phyloP scores from a whole-genome alignment of 92 coral and sea anemone species.

The Metridium senile region DNA sequence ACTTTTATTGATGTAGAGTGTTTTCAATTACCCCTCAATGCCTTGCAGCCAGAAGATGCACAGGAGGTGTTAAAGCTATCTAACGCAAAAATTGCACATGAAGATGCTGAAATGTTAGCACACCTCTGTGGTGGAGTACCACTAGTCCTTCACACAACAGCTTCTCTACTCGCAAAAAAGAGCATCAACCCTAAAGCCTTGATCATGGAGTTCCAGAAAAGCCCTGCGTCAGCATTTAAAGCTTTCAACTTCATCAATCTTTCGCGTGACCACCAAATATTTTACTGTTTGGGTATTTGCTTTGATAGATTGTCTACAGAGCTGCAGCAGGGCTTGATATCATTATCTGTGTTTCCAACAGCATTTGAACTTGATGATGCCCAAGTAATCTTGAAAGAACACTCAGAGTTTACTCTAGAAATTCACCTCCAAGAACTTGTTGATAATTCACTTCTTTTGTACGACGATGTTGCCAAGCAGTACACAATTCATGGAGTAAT shows the following conservation, averaged over 20 bases:
- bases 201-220: conserved; percentile 78
- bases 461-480: conserved; percentile 64
- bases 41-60: conserved; percentile 68
- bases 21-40: conserved; percentile 54
- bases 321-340: conserved; percentile 70
- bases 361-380: conserved; percentile 79
- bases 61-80: conserved; percentile 57
- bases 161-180: conserved; percentile 80
- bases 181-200: conserved; percentile 77
- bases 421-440: conserved; percentile 74
- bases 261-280: conserved; percentile 85
- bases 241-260: conserved; percentile 72
- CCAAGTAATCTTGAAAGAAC: conserved; percentile 67
- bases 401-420: conserved; percentile 70
- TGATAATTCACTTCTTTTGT: conserved; percentile 90
- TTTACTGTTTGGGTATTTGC: conserved; percentile 83
- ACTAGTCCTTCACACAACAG: conserved; percentile 86
- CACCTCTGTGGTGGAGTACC: conserved; percentile 93
- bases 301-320: conserved; percentile 74
- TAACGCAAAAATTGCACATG: conserved; percentile 53
- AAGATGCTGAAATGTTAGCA: conserved; percentile 78
- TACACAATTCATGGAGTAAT: conserved; percentile 85
- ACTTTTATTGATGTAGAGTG: conserved; percentile 72
- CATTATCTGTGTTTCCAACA: conserved; percentile 86
- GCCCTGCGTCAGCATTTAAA: conserved; percentile 83